Base-by-base conservation (phyloP, 37 sponge, comb jelly and placozoan genomes). In the Crambe crambe region DNA sequence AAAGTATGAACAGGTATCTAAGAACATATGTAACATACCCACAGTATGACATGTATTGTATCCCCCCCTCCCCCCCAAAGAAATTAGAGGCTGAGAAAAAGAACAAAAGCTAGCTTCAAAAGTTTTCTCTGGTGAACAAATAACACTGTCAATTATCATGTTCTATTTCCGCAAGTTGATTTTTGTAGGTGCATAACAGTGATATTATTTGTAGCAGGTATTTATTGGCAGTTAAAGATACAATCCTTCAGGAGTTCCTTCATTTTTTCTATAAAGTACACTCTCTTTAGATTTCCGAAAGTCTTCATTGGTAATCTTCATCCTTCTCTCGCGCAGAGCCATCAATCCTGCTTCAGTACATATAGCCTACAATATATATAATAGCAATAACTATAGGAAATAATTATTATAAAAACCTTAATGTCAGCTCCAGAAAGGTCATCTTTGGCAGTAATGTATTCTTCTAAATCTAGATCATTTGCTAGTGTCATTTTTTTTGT, bases 341-440 rank as follows among this genome's bases (percentile, higher is more conserved):
- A 97, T 65, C 32, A 97, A 80, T 8, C 97, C 98, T 70, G 96
- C 88, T 68, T 97, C 98, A 43, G 98, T 97, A 66, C 97, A 97
- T 27, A 97, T 94, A 39, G 97, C 97, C 95, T 96, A 47, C 17
- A 54, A 43, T 10, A 43, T 26, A 43, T n/a, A 42, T 41, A 42
- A 18, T n/a, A 37, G n/a, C 26, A 42, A 47, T 47, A 12, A 47
- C 6, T 47, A 12, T 47, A 12, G 12, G 51, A 47, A 47, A 60
- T 25, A n/a, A 26, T 60, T 9, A 21, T 60, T 4, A 60, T 41
- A 68, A 70, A 26, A 0, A 94, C 98, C 93, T 98, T 98, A 44
- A 98, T 89, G 47, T 98, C 99, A 43, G 99, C 99, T 23, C 99
- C 99, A 43, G 99, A 98, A 1, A 98, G 87, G 41, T 98, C 99